Evolutionary conservation across 2,113 vertebrate species (phyloP).

Genomic region (Ginglymostoma cirratum): DNA sequence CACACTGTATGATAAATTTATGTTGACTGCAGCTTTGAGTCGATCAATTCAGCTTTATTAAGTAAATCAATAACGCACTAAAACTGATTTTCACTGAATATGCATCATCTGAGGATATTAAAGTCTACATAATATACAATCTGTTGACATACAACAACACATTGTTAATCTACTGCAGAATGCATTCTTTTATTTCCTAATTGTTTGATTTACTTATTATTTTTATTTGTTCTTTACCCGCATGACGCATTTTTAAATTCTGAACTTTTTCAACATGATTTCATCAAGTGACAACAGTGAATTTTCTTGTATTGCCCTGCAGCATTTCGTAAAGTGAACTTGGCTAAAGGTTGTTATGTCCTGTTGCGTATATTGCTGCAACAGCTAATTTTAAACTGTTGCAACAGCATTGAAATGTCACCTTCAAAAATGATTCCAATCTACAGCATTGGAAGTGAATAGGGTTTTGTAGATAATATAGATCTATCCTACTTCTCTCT

Average conservation of each 20-base stretch:
- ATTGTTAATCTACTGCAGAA: neutral
- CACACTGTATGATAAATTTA: neutral
- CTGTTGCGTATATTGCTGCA: neutral
- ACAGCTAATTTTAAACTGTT: neutral
- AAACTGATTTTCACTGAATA: neutral
- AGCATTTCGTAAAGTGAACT: neutral
- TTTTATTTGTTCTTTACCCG: neutral
- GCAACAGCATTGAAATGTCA: neutral
- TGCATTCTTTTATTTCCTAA: neutral
- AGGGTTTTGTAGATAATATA: neutral
- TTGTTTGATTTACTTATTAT: neutral
- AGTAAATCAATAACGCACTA: neutral
- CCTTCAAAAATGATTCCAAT: neutral
- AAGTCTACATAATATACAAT: neutral
- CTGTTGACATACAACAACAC: neutral
- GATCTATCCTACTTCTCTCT: neutral
- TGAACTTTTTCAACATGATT: slow-evolving; percentile 8
- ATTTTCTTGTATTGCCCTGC: neutral
- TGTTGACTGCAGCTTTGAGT: neutral
- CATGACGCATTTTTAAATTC: neutral
- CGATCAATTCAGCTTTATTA: slow-evolving; percentile 7
- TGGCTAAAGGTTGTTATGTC: neutral
- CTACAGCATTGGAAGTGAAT: neutral
- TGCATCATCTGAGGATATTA: neutral
- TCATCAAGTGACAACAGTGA: neutral